Base-by-base conservation (phyloP, 2,797 vertebrate genomes). In the Esox lucius region DNA sequence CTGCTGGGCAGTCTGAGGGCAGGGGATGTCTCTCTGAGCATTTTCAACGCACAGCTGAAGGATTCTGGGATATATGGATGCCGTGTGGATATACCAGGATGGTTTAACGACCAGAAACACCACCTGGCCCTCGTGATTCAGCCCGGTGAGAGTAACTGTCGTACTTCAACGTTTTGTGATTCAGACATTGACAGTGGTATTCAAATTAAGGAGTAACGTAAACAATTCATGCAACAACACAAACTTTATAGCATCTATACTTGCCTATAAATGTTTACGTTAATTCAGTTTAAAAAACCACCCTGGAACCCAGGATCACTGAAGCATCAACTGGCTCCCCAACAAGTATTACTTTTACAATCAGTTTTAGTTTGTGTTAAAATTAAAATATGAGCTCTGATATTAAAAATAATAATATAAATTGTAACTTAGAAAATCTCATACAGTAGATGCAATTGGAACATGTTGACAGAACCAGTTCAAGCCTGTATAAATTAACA, bases 31-130 rank as follows among this genome's bases (percentile, higher is more conserved):
- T 94, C 95, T 19, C 90, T 97, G 85, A 96, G 92, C 0, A 94
- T 97, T 7, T 3, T 72, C 70, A 81, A 82, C 0, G 91, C 93
- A 0, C 66, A 75, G 35, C 82, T 88, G 71, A 72, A 39, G 0
- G 96, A 97, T 86, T 86, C 88, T 0, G 96, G 96, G 59, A 81
- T 0, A 0, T 97, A 96, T 0, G 96, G 96, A 85, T 97, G 96
- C 78, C 93, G 95, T 0, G 90, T 97, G 82, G 80, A 95, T 4
- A 75, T 94, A 79, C 68, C 84, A 0, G 96, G 96, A 17, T 83
- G 0, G 83, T 91, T 95, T 86, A 97, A 97, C 2, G 96, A 97
- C 15, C 53, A 83, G 11, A 85, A 79, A 72, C 65, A 7, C 0
- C 72, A 92, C 16, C 0, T 82, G 22, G 17, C 80, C 4, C 87